These are phyloP conservation scores for Chiroxiphia lanceolata DNA, from an alignment of 2,797 vertebrate genomes.

Conservation along the genomic window DNA sequence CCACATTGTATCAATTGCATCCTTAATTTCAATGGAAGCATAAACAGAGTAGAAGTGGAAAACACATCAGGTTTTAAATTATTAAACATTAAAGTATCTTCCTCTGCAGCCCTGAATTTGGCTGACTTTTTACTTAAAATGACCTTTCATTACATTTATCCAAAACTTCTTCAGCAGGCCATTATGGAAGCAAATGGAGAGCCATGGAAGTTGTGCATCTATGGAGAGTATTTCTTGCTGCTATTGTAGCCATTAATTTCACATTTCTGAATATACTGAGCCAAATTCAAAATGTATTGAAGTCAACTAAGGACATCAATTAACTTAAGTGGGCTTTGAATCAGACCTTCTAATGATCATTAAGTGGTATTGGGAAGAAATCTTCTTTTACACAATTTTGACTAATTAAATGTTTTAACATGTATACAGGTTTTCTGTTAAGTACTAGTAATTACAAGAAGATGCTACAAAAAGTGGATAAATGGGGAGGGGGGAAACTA, in stretches of 20 bases:
- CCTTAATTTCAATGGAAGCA: background rate
- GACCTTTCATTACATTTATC: background rate
- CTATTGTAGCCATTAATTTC: background rate
- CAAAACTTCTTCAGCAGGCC: background rate
- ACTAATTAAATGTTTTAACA: conserved; percentile 41
- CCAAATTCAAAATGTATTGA: background rate
- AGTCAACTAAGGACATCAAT: conserved; percentile 18
- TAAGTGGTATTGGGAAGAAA: conserved; percentile 37
- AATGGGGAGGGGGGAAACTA: background rate
- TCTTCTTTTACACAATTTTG: conserved; percentile 31
- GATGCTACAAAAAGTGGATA: background rate
- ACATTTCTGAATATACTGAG: background rate
- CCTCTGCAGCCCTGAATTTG: background rate
- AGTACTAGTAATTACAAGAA: conserved; percentile 13
- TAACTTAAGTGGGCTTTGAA: conserved; percentile 34
- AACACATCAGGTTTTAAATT: background rate
- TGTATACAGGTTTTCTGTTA: conserved; percentile 23
- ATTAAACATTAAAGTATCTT: background rate
- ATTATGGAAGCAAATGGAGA: background rate
- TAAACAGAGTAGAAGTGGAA: background rate
- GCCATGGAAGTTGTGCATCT: background rate
- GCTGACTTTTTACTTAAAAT: background rate
- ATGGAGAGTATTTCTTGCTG: background rate
- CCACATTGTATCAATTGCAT: background rate
- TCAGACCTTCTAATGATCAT: conserved; percentile 47